phyloP scores from a whole-genome alignment of 2,113 vertebrate genomes.

The Salvelinus fontinalis region DNA sequence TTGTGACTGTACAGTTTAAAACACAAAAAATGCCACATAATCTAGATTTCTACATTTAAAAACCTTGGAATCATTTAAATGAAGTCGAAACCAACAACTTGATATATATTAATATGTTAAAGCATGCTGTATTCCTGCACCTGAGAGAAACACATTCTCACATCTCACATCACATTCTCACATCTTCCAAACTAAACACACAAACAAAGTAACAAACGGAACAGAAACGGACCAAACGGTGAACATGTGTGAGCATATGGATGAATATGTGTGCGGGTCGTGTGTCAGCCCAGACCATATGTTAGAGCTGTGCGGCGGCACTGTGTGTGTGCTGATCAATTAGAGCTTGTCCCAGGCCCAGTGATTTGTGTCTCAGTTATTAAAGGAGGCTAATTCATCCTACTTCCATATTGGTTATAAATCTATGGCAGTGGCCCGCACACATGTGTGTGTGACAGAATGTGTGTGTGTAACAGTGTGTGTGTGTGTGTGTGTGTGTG shows the following conservation, averaged over 20 bases:
- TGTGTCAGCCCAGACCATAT: no score
- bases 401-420: constrained; percentile 95
- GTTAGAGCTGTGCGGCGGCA: no score
- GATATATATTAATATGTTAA: no score
- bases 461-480: constrained; percentile 2
- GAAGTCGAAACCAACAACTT: no score
- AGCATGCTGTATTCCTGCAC: no score
- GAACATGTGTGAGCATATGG: constrained; percentile 30
- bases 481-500: constrained; percentile 49
- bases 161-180: constrained; percentile 7
- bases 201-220: constrained; percentile 26
- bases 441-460: constrained; percentile 21
- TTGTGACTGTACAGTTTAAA: no score
- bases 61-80: no score
- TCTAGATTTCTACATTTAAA: no score
- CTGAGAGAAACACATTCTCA: constrained; percentile 29
- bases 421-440: constrained; percentile 84
- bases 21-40: no score
- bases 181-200: constrained; percentile 5
- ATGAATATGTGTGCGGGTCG: no score
- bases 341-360: constrained; percentile 91
- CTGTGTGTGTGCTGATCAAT: constrained; percentile 82
- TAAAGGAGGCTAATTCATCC: constrained; percentile 97
- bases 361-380: constrained; percentile 96
- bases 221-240: constrained; percentile 15